Base-by-base conservation (phyloP, 1,140 invertebrate genomes). In the Drosophila pseudoobscura region DNA sequence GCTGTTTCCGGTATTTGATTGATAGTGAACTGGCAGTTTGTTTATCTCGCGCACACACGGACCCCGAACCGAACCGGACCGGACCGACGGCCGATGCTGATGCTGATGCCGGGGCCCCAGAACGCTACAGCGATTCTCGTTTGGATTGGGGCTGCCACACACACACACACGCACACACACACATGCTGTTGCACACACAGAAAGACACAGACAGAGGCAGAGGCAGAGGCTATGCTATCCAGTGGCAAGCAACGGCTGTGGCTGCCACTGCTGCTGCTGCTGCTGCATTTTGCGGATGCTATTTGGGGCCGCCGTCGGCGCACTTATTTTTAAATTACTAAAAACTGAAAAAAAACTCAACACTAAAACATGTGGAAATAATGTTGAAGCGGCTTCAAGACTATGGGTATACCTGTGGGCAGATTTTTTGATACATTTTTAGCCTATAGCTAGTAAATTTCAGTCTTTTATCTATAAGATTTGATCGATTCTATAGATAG, bases 1-100 rank as follows among this genome's bases (percentile, higher is more conserved):
- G 89, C 89, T 91, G 89, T 91, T 91, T 91, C 89, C 89, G 89
- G 89, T 91, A 89, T 91, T 91, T 91, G 89, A 91, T 91, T 91
- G 89, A 91, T 91, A 91, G 89, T 89, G 89, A 90, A 89, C 89
- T 91, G 89, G 85, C 89, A 91, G 85, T 91, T 90, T 90, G 89
- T 90, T 90, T 90, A 90, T 90, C 89, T 90, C 88, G 80, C 72
- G 80, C 75, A 56, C 78, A 80, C 79, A 80, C 74, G 64, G 65
- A 66, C 55, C 79, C 78, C 74, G 64, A 62, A 66, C 55, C 56
- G 70, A 56, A 44, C 35, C 35, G 26, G 39, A 74, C 54, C 24
- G 54, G 63, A 54, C 53, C 53, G 80, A 73, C 71, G 62, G 15
- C 49, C n/a, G 58, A 17, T 62, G 31, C 35, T 50, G 45, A 17